A percentile compares a stretch with the other conserved stretches of the same genome.
These are phyloP conservation scores for Spicauda simplicius DNA, from an alignment of 2,888 invertebrate genomes.

Conservation along the genomic window DNA sequence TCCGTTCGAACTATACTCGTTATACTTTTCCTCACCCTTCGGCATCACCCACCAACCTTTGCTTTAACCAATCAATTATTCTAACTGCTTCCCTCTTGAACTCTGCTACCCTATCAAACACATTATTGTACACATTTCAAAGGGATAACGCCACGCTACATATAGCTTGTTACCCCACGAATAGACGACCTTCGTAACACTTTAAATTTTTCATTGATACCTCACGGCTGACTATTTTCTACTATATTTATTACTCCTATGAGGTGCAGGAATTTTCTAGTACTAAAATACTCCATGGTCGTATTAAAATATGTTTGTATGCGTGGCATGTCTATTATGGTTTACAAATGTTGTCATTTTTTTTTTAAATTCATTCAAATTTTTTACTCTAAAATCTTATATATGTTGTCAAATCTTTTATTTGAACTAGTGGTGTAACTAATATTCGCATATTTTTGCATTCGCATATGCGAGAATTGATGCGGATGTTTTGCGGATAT, in stretches of 20 bases:
- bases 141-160: not conserved
- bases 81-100: not conserved
- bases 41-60: too few species aligned
- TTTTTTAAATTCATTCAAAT: too few species aligned
- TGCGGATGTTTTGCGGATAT: too few species aligned
- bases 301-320: not conserved
- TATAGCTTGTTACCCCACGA: conserved; percentile 6
- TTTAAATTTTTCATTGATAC: conserved; percentile 43
- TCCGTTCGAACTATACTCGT: too few species aligned
- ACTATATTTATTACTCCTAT: conserved; percentile 16
- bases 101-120: not conserved
- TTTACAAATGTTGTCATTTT: too few species aligned
- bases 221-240: conserved; percentile 40
- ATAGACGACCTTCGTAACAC: conserved; percentile 36
- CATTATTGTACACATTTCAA: conserved; percentile 7
- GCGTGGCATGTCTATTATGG: too few species aligned
- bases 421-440: too few species aligned
- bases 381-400: too few species aligned
- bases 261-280: conserved; percentile 1
- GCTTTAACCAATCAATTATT: not conserved
- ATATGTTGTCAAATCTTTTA: too few species aligned
- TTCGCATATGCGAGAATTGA: too few species aligned
- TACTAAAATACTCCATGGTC: conserved; percentile 11
- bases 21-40: too few species aligned
- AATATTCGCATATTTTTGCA: too few species aligned